Evolutionary conservation across 1,140 invertebrate genomes (phyloP).

Genomic region (Homarus americanus): DNA sequence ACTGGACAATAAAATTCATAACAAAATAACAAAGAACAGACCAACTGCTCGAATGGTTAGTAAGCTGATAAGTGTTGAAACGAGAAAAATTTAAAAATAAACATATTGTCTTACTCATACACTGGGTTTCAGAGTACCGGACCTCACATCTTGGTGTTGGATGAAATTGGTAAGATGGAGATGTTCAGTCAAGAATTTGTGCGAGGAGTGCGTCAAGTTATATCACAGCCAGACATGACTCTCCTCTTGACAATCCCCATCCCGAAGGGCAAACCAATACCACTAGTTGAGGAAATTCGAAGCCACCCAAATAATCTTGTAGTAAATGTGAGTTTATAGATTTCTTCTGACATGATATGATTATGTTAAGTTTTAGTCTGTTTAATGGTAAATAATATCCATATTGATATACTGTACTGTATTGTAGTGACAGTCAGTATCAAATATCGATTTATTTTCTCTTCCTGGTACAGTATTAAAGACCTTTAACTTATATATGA

Average conservation of each 20-base stretch:
- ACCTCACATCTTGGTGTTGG: slow-evolving; percentile 80
- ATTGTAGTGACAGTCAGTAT: not conserved
- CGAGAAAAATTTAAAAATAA: too few relatives aligned
- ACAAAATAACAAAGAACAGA: too few relatives aligned
- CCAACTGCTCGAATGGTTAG: too few relatives aligned
- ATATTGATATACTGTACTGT: not conserved
- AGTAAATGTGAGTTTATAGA: slow-evolving; percentile 41
- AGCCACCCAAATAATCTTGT: slow-evolving; percentile 14
- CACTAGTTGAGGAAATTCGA: slow-evolving; percentile 51
- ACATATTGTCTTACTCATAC: too few relatives aligned
- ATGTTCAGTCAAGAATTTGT: slow-evolving; percentile 82
- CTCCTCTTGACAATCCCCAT: slow-evolving; percentile 48
- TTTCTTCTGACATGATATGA: not conserved
- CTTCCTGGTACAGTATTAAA: too few relatives aligned
- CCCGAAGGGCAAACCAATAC: slow-evolving; percentile 55
- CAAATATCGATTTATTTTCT: not conserved
- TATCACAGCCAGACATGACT: not conserved
- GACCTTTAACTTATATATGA: not conserved
- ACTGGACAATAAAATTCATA: too few relatives aligned
- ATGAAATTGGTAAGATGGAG: slow-evolving; percentile 87
- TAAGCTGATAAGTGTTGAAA: too few relatives aligned
- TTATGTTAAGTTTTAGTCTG: too few relatives aligned
- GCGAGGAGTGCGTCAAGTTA: slow-evolving; percentile 75
- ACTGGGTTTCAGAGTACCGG: not conserved
- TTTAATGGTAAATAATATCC: not conserved